phyloP scores from a whole-genome alignment of 1,140 invertebrate genomes.

The Scylla paramamosain region DNA sequence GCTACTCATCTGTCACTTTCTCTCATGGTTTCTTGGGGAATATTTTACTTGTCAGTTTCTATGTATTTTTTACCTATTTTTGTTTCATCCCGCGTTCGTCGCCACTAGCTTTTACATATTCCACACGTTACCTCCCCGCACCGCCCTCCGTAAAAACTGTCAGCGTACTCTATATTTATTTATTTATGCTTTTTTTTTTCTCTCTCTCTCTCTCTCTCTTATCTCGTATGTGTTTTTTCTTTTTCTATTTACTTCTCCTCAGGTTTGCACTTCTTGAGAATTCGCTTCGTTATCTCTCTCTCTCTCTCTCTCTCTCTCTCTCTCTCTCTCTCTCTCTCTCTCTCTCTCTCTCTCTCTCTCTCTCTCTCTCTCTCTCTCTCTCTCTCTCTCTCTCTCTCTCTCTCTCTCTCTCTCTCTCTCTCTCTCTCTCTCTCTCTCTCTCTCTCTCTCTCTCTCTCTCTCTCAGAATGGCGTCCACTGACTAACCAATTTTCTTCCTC shows the following conservation, averaged over 20 bases:
- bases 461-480: no score
- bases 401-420: constrained; percentile 1
- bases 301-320: neutral
- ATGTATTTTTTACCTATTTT: neutral
- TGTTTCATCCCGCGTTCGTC: neutral
- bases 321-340: neutral
- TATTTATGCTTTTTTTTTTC: no score
- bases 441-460: neutral
- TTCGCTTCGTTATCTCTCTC: neutral
- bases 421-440: neutral
- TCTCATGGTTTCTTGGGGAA: neutral
- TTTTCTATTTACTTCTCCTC: neutral
- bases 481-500: no score
- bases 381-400: neutral
- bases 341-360: neutral
- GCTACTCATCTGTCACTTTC: neutral
- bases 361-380: constrained; percentile 4
- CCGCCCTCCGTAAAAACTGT: no score
- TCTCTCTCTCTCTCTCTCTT: neutral
- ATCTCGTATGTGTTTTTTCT: neutral
- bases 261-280: neutral
- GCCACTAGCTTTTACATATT: neutral
- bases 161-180: neutral
- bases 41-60: neutral
- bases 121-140: no score